Conservation (phyloP, 2,888 invertebrate species). For the Clostera curtula region DNA sequence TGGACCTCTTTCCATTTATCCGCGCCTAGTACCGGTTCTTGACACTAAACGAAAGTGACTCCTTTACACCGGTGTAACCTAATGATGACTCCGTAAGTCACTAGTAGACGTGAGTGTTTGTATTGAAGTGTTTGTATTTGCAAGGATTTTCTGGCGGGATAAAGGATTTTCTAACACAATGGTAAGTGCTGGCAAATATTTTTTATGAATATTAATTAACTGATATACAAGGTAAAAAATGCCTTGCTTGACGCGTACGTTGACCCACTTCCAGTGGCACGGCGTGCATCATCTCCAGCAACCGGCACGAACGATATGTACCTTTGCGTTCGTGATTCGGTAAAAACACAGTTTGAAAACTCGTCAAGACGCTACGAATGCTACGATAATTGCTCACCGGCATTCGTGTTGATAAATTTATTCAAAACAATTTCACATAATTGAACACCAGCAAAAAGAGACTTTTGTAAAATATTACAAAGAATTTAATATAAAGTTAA, state of each 20-base stretch:
- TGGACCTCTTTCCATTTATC: constrained; percentile 37
- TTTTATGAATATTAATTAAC: constrained; percentile 6
- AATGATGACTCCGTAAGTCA: constrained; percentile 53
- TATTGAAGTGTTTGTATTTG: constrained; percentile 44
- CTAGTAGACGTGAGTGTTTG: constrained; percentile 49
- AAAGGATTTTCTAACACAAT: constrained; percentile 35
- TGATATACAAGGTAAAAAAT: constrained; percentile 34
- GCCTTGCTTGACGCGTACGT: constrained; percentile 34
- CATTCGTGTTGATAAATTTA: too few species aligned
- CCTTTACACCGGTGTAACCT: constrained; percentile 43
- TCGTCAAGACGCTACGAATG: too few species aligned
- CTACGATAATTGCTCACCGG: too few species aligned
- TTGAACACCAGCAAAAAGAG: too few species aligned
- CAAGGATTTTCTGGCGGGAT: constrained; percentile 36
- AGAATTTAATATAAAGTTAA: too few species aligned
- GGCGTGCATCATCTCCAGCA: constrained; percentile 26
- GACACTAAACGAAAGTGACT: constrained; percentile 47
- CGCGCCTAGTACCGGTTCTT: constrained; percentile 33
- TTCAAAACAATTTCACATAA: too few species aligned
- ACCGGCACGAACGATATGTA: constrained; percentile 34
- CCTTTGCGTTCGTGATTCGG: constrained; percentile 1
- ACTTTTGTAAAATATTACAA: too few species aligned
- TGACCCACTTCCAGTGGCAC: constrained; percentile 43
- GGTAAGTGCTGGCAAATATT: constrained; percentile 34
- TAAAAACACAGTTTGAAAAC: too few species aligned